Base-by-base conservation (phyloP, 2,888 invertebrate species). In the Sphinx pinastri region DNA sequence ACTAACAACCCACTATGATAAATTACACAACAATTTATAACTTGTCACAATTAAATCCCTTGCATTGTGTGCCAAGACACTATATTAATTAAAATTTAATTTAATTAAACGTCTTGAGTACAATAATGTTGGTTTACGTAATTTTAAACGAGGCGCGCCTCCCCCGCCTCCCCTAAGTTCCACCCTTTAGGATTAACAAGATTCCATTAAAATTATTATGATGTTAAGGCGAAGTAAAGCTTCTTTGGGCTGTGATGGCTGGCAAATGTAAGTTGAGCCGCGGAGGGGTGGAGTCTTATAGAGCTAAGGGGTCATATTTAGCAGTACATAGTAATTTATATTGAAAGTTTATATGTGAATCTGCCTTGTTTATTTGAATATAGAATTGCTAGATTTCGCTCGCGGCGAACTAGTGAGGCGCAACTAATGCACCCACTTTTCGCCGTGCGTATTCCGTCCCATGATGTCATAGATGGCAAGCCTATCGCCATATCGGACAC, bases 141-240 rank as follows among this genome's bases (percentile, higher is more conserved):
- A 79, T 78, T 78, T 79, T 78, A 79, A 77, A 77, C 77, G 63
- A 49, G 63, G 72, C 69, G 68, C 67, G 31, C 67, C 52, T 68
- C 70, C 57, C 71, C 68, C 67, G 45, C 54, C 52, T 58, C 45
- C 68, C 58, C 67, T 47, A 68, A 10, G 51, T 68, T 68, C 67
- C 72, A 68, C 70, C 70, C 69, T 68, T 73, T 70, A 78, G 88
- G 89, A 88, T 89, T 89, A 90, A 87, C 88, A 82, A 82, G 89
- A 88, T 89, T 87, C 88, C 86, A 89, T 90, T 90, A 90, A 90
- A 91, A 89, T 90, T 87, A 86, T 87, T 86, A 86, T 85, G 81
- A 83, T 81, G 82, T 76, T 79, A 76, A 49, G 49, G 63, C 60
- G 70, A 75, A 74, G 74, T 72, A 76, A 76, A 79, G 79, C 81